Percentiles rank a stretch among this genome's conserved stretches.
phyloP scores from a whole-genome alignment of 2,113 vertebrate species.

The Ceuthmochares aereus region DNA sequence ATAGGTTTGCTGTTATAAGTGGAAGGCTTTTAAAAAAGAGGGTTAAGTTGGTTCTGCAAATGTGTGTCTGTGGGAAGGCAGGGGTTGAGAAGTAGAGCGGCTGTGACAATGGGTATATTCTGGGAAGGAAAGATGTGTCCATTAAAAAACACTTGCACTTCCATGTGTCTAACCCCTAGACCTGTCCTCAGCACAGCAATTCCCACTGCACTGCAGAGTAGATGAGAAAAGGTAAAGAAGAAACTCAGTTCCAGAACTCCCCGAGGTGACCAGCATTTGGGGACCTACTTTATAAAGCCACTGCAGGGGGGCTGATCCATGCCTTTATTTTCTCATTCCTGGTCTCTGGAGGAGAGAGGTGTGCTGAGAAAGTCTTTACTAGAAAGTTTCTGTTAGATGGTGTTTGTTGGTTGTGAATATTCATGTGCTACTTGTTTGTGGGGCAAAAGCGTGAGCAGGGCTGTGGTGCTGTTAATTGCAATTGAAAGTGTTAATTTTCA shows the following conservation, averaged over 20 bases:
- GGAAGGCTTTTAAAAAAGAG: not conserved
- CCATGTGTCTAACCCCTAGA: rapidly evolving
- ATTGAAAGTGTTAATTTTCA: constrained; percentile 58
- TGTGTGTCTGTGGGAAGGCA: rapidly evolving
- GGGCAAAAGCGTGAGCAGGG: not conserved
- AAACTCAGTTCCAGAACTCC: not conserved
- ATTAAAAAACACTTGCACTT: not conserved
- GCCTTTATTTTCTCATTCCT: not conserved
- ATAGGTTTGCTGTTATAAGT: not conserved
- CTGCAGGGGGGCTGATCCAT: not conserved
- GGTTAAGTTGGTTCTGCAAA: not conserved
- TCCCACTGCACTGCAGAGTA: not conserved
- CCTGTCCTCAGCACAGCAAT: not conserved
- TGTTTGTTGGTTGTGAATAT: constrained; percentile 31
- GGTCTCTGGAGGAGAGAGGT: not conserved
- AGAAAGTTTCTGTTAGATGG: not conserved
- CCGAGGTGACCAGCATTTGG: not conserved
- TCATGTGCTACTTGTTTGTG: not conserved
- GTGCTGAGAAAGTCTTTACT: not conserved
- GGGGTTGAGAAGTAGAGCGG: not conserved
- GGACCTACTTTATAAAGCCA: not conserved
- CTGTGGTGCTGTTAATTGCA: constrained; percentile 2
- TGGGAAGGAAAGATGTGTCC: not conserved
- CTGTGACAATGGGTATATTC: not conserved
- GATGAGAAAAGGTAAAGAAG: not conserved